Conservation (phyloP, 2,888 invertebrate species). For the Boloria euphrosyne region DNA sequence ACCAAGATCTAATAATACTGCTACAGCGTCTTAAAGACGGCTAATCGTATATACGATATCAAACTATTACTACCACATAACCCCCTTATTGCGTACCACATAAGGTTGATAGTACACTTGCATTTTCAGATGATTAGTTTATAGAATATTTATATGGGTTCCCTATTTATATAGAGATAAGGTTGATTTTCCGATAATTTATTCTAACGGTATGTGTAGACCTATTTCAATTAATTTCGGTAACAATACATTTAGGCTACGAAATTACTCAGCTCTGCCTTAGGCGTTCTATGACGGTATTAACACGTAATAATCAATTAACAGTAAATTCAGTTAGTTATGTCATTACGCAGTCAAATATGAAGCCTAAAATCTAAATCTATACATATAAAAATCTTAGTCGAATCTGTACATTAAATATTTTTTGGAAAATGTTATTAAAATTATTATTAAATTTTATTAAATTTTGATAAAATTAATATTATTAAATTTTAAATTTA, state of each 20-base stretch:
- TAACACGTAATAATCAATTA: constrained; percentile 22
- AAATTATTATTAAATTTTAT: no score
- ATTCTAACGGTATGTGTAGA: neutral
- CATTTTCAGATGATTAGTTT: neutral
- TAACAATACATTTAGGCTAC: constrained; percentile 26
- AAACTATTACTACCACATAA: neutral
- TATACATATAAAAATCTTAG: no score
- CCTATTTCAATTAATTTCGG: constrained; percentile 28
- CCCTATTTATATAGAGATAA: neutral
- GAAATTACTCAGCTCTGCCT: constrained; percentile 27
- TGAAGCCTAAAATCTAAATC: no score
- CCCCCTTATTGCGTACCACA: neutral
- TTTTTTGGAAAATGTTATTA: no score
- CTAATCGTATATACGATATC: constrained; percentile 20
- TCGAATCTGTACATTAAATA: no score
- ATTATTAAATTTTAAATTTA: no score
- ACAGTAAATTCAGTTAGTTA: neutral
- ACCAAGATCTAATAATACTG: constrained; percentile 18
- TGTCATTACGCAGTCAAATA: no score
- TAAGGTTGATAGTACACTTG: constrained; percentile 3
- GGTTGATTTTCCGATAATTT: neutral
- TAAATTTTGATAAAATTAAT: no score
- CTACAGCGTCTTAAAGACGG: constrained; percentile 21
- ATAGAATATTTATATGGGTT: neutral
- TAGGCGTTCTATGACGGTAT: constrained; percentile 22